Conservation (phyloP, 1,140 invertebrate genomes). For the Drosophila prosaltans region DNA sequence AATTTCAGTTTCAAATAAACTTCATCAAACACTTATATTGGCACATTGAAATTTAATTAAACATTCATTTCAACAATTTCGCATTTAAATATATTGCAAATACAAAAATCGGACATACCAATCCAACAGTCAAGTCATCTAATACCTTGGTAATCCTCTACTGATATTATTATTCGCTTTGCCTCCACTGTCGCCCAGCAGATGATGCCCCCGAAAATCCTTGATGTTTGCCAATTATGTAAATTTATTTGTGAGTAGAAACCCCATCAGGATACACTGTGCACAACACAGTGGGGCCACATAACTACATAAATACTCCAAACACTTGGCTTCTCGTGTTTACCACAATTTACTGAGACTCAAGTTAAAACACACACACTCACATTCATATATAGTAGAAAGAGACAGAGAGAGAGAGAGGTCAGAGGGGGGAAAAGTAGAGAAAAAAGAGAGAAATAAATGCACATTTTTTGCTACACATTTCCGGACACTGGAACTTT, state of each 20-base stretch:
- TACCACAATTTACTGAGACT: slow-evolving; percentile 81
- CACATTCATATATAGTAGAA: neutral
- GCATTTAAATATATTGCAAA: slow-evolving; percentile 34
- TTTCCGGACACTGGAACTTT: slow-evolving; percentile 40
- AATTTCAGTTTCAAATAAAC: neutral
- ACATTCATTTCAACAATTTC: slow-evolving; percentile 40
- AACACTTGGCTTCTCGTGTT: slow-evolving; percentile 79
- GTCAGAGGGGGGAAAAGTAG: neutral
- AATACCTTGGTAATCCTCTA: slow-evolving; percentile 36
- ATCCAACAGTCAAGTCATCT: slow-evolving; percentile 3
- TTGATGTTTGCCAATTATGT: slow-evolving; percentile 75
- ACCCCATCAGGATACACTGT: slow-evolving; percentile 62
- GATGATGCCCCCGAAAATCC: slow-evolving; percentile 44
- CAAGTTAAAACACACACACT: slow-evolving; percentile 55
- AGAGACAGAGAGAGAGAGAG: neutral
- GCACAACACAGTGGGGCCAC: slow-evolving; percentile 67
- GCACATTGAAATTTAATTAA: slow-evolving; percentile 6
- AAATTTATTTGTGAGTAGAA: slow-evolving; percentile 43
- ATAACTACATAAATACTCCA: slow-evolving; percentile 72
- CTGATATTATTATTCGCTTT: slow-evolving; percentile 12
- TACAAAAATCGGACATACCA: slow-evolving; percentile 38
- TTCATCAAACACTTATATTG: neutral
- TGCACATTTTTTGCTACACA: slow-evolving; percentile 77
- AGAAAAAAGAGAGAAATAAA: slow-evolving; percentile 66
- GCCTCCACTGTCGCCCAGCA: neutral